A percentile compares a stretch with the other conserved stretches of the same genome.
These are phyloP conservation scores for Catocala sponsa DNA, from an alignment of 2,888 invertebrate species.

Conservation along the genomic window DNA sequence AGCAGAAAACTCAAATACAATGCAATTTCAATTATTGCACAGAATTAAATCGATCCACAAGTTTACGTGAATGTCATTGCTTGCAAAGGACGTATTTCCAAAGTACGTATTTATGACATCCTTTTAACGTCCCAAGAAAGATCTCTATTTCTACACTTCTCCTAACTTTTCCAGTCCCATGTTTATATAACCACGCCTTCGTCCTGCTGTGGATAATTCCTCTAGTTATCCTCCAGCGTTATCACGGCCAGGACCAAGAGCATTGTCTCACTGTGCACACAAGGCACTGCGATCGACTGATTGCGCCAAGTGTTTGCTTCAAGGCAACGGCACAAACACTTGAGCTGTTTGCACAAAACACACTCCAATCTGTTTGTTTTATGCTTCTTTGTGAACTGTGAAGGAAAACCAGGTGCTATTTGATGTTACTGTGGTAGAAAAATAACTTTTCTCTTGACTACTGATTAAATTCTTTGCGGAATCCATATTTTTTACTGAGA, in stretches of 20 bases:
- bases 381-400: conserved; percentile 15
- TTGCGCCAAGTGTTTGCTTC: conserved; percentile 45
- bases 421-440: not conserved
- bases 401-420: conserved; percentile 9
- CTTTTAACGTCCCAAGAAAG: no score
- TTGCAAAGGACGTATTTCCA: no score
- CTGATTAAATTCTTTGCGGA: no score
- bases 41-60: no score
- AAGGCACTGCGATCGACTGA: conserved; percentile 51
- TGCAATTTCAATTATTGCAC: no score
- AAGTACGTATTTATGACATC: no score
- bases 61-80: no score
- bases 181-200: not conserved
- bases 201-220: not conserved
- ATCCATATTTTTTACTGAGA: no score
- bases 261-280: conserved; percentile 45
- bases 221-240: conserved; percentile 20
- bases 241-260: conserved; percentile 35
- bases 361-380: conserved; percentile 30
- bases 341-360: conserved; percentile 35
- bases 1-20: no score
- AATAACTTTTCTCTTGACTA: no score
- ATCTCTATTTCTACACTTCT: no score
- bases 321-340: conserved; percentile 41
- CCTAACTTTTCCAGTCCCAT: no score